Percentiles rank a stretch among this genome's conserved stretches.
Conservation (phyloP, 2,113 vertebrate genomes). For the Caranx melampygus region DNA sequence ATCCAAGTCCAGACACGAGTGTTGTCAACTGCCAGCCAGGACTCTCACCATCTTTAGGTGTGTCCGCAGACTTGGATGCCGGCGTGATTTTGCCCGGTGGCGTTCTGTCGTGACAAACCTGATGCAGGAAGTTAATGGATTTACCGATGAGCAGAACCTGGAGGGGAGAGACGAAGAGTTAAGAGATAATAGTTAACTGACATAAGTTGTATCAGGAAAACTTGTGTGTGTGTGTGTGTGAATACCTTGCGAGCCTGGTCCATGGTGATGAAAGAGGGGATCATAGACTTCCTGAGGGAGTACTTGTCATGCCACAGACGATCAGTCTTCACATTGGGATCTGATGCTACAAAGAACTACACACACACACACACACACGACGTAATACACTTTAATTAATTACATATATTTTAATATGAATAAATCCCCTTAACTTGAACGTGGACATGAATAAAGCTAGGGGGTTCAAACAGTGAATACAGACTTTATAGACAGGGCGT, state of each 20-base stretch:
- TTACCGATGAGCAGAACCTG: constrained; percentile 98
- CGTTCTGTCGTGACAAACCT: constrained; percentile 96
- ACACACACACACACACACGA: constrained; percentile 13
- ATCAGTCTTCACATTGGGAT: constrained; percentile 96
- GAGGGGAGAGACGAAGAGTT: not conserved
- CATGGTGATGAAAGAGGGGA: constrained; percentile 97
- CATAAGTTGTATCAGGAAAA: too few species aligned
- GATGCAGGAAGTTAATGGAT: constrained; percentile 99
- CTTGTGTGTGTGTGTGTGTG: not conserved
- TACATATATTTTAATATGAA: not conserved
- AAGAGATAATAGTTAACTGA: not conserved
- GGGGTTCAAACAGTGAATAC: not conserved
- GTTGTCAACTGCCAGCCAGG: not conserved
- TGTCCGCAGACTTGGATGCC: constrained; percentile 88
- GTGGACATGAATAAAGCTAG: not conserved
- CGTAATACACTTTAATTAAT: not conserved
- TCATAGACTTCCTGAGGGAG: constrained; percentile 96
- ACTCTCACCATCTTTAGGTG: constrained; percentile 89
- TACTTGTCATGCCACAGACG: constrained; percentile 99
- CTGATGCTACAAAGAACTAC: constrained; percentile 98
- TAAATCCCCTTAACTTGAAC: not conserved
- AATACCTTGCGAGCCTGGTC: constrained; percentile 96
- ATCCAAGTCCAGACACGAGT: not conserved
- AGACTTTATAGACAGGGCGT: not conserved
- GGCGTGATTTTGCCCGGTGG: constrained; percentile 91